These are phyloP conservation scores for Aegypius monachus DNA, from an alignment of 2,113 vertebrate species.

Conservation along the genomic window DNA sequence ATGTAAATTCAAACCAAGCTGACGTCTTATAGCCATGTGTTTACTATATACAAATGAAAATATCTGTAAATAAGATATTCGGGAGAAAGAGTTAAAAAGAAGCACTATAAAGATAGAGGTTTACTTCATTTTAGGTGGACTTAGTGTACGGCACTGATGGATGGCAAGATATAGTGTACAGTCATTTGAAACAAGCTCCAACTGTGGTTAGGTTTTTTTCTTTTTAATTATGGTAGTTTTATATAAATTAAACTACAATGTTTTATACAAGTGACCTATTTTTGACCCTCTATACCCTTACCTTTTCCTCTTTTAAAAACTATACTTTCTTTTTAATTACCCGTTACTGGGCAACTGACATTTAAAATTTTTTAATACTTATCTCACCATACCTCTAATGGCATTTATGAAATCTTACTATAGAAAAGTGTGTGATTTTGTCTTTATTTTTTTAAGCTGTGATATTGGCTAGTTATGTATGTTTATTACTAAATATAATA, in stretches of 20 bases:
- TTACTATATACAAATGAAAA: constrained; percentile 64
- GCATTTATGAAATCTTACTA: constrained; percentile 76
- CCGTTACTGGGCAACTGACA: constrained; percentile 54
- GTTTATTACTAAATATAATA: constrained; percentile 86
- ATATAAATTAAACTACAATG: constrained; percentile 75
- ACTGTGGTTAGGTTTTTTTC: constrained; percentile 28
- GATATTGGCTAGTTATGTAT: constrained; percentile 83
- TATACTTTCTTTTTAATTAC: constrained; percentile 66
- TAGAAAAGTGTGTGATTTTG: constrained; percentile 73
- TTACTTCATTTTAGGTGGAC: constrained; percentile 16
- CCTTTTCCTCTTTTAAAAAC: constrained; percentile 61
- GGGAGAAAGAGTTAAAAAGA: neutral
- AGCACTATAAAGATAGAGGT: neutral
- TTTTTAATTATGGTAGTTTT: constrained; percentile 70
- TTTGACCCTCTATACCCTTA: constrained; percentile 65
- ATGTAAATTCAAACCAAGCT: constrained; percentile 42
- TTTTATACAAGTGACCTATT: constrained; percentile 73
- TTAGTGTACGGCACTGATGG: constrained; percentile 18
- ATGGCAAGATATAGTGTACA: constrained; percentile 47
- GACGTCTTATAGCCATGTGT: constrained; percentile 11
- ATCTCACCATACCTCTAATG: constrained; percentile 69
- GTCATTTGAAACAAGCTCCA: constrained; percentile 41
- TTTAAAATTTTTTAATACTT: constrained; percentile 65
- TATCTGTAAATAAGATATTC: constrained; percentile 3
- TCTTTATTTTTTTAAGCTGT: constrained; percentile 78